Evolutionary conservation across 35 echinoderm and acorn worm species (phyloP), one percentile per base, ranked within the genome.

Genomic region (Apostichopus parvimensis): DNA sequence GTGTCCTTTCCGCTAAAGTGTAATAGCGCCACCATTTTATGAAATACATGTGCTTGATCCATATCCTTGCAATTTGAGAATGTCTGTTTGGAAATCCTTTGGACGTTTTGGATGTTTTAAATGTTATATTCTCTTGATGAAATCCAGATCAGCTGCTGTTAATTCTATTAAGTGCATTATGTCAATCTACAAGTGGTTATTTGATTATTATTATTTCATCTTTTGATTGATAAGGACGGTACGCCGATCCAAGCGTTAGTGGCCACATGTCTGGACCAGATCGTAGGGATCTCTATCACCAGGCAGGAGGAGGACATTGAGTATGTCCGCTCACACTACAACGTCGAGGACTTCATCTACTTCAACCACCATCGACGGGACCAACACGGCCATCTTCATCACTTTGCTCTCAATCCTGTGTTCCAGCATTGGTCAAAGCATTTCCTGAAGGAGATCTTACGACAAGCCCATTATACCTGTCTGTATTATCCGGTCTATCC

Each of bases 311-410:
- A 98, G 82, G 97, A 98, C 81, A 96, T 98, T 15, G 97, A 98
- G 84, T 98, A 95, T 66, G 93, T 98, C 72, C 93, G 97, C 24
- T 98, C 95, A 55, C 97, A 98, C 70, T 98, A 98, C 87, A 98
- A 98, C 82, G 92, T 98, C n/a, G 97, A 98, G 58, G 97, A 98
- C 60, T 98, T 98, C 93, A 98, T 98, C 80, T 98, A 98, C 89
- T 98, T 94, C 91, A 98, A 98, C 90, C 97, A 98, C 65, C 97
- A 98, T 68, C 90, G 95, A 26, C 97, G 97, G 28, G 94, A 98
- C 83, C 94, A 98, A 53, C 97, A 98, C 55, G 97, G 95, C 56
- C 97, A 98, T 85, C 94, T 98, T 57, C 95, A 98, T 73, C 97
- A 98, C 78, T 95, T 98, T 78, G 93, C 94, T 26, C 91, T 98